Base-by-base conservation (phyloP, 2,888 invertebrate species). In the Tubulanus polymorphus region DNA sequence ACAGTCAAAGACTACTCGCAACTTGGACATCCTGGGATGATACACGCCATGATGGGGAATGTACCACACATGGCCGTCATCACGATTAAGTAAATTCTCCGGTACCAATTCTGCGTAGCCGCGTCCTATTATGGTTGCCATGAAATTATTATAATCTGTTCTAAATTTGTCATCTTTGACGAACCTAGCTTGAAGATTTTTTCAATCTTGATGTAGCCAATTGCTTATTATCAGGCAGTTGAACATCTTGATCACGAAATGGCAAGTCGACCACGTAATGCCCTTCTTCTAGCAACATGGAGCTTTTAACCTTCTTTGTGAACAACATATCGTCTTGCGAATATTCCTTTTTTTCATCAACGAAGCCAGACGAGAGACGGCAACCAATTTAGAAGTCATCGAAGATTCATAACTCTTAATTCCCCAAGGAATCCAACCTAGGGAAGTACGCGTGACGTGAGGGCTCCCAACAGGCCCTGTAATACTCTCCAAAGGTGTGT, bases 381-480 rank as follows among this genome's bases (percentile, higher is more conserved):
- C n/a, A n/a, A n/a, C n/a, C n/a, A n/a, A n/a, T n/a, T n/a, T n/a
- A n/a, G n/a, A n/a, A n/a, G n/a, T n/a, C n/a, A n/a, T n/a, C n/a
- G n/a, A n/a, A n/a, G n/a, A n/a, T n/a, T n/a, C n/a, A n/a, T n/a
- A n/a, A n/a, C n/a, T n/a, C n/a, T n/a, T n/a, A n/a, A n/a, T n/a
- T n/a, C n/a, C n/a, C 55, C 57, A 51, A 15, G 55, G 29, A 18
- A 57, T 29, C 58, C 55, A 57, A 12, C 57, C 57, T 25, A 57
- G 37, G 32, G n/a, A 23, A 1, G 57, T 51, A 8, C 26, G 45
- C 5, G 52, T 41, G 27, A 55, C 57, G 37, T 57, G 57, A 5
- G 57, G 57, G 25, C 51, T 57, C n/a, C 57, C 55, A 18, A 30
- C 5, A 1, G 51, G 52, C 12, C 55, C 55, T 10, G 55, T 46